Base-by-base conservation (phyloP, 2,888 invertebrate genomes). In the Polia nebulosa region DNA sequence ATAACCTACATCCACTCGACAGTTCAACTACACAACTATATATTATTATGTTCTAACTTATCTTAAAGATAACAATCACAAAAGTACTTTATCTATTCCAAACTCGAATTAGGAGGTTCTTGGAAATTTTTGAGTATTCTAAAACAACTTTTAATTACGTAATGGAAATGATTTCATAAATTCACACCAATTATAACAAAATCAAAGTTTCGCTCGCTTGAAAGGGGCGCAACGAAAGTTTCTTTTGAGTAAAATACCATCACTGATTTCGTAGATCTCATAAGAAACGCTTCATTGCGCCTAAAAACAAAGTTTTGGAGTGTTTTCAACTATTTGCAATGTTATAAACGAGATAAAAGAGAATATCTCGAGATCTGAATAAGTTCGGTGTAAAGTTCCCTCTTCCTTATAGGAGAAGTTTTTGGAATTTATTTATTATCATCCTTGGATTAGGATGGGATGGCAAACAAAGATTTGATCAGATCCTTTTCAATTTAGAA, bases 271-370 rank as follows among this genome's bases (percentile, higher is more conserved):
- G 60, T 52, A 55, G 51, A 52, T 72, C 60, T 76, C n/a, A 57
- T 47, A 61, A 68, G 55, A 27, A 58, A 52, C 58, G 66, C 69
- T 78, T 78, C 60, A 69, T 72, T 78, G 63, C 53, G 27, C 44
- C 55, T 27, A 62, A 68, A 72, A 74, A 59, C 66, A 61, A 80
- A 81, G 72, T 78, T 80, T 47, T 3, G 47, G 52, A 74, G 53
- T 65, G 60, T 61, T 73, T 73, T 76, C 57, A 80, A 82, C 82
- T 82, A 82, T 80, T 82, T 68, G 49, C 63, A 70, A 74, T 72
- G 63, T 71, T 65, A 51, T 73, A 47, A 47, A 39, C 60, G 62
- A 73, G 80, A 66, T 82, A 72, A 80, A 81, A 78, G 72, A 64
- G 59, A 68, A 72, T 51, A 64, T 75, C 53, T 65, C 41, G 32